Evolutionary conservation across 2,113 vertebrate species (phyloP).

Genomic region (Emydura subglobosa): DNA sequence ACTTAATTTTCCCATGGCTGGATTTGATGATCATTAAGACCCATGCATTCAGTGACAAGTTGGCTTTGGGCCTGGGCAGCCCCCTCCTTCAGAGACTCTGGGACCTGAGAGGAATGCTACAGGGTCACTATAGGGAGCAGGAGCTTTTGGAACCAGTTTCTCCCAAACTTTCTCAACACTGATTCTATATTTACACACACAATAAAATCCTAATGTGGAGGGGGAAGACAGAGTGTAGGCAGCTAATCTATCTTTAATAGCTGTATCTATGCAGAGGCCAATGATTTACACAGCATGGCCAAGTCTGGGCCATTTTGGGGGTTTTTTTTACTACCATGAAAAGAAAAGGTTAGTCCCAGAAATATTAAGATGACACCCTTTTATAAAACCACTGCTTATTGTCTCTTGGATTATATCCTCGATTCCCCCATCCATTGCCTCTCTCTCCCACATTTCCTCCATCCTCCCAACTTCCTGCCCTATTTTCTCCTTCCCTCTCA

Average conservation of each 20-base stretch:
- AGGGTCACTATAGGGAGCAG: neutral
- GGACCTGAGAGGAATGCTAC: neutral
- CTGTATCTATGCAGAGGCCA: slow-evolving; percentile 34
- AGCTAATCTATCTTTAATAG: neutral
- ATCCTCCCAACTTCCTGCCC: neutral
- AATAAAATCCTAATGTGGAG: neutral
- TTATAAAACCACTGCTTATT: slow-evolving; percentile 26
- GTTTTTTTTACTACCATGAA: neutral
- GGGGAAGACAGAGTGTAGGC: neutral
- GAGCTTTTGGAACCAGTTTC: neutral
- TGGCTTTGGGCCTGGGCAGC: accelerated
- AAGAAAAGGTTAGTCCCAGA: slow-evolving; percentile 58
- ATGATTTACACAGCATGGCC: slow-evolving; percentile 52
- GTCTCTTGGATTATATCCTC: neutral
- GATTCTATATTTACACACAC: neutral
- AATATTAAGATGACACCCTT: slow-evolving; percentile 12
- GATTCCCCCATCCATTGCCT: neutral
- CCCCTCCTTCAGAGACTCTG: accelerated
- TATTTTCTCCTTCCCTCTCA: neutral
- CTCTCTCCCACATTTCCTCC: neutral
- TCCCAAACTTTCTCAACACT: neutral
- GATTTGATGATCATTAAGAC: neutral
- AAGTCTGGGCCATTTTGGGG: slow-evolving; percentile 26
- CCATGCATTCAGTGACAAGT: neutral
- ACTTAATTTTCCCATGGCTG: neutral